Conservation (phyloP, 2,797 vertebrate genomes). For the Malacoctenus gilli region DNA sequence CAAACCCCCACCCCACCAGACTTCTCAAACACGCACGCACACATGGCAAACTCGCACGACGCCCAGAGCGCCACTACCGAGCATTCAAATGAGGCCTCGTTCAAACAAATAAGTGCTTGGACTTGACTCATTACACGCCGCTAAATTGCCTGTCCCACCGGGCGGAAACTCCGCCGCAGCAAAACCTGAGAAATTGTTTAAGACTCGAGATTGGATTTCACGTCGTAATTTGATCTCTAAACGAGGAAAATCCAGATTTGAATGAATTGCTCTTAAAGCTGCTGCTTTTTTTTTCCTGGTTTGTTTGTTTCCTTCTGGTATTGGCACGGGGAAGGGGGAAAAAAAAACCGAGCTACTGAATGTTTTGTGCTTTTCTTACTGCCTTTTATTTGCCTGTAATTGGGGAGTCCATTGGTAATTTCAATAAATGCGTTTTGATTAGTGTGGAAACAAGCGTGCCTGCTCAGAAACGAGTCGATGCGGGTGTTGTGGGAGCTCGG, state of each 20-base stretch:
- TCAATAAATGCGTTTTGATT: conserved; percentile 31
- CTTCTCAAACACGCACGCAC: conserved; percentile 2
- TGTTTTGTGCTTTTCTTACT: conserved; percentile 24
- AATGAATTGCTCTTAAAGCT: conserved; percentile 32
- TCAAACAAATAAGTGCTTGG: conserved; percentile 56
- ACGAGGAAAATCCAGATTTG: conserved; percentile 47
- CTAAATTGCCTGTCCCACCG: conserved; percentile 45
- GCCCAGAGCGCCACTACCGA: conserved; percentile 23
- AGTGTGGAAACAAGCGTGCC: neutral
- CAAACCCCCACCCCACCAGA: neutral
- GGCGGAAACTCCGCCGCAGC: conserved; percentile 22
- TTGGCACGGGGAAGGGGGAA: neutral
- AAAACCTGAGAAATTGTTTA: conserved; percentile 37
- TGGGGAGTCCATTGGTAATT: conserved; percentile 19
- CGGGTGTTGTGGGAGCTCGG: neutral
- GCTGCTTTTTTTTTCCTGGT: too few relatives aligned
- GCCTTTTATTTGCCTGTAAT: conserved; percentile 33
- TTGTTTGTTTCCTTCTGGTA: too few relatives aligned
- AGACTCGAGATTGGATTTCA: conserved; percentile 55
- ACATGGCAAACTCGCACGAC: conserved; percentile 6
- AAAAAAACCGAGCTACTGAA: conserved; percentile 5
- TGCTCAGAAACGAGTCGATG: conserved; percentile 6
- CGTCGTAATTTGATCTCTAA: conserved; percentile 51
- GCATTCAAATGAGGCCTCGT: conserved; percentile 56
- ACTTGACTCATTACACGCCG: conserved; percentile 57